A percentile compares a stretch with the other conserved stretches of the same genome.
phyloP scores from a whole-genome alignment of 2,888 invertebrate genomes.

The Tridacna crocea region DNA sequence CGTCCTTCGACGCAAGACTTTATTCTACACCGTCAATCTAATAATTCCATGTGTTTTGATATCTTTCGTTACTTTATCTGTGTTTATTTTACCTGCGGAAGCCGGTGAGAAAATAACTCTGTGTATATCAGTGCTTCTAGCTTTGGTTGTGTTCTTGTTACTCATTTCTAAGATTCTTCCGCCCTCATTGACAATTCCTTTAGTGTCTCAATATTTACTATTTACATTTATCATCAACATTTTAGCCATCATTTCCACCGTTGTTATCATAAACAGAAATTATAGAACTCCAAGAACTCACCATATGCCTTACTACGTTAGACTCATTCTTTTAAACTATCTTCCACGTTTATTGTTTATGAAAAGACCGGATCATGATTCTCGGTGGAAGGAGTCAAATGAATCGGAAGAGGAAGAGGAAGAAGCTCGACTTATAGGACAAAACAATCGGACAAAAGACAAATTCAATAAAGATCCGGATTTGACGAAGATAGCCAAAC shows the following conservation, averaged over 20 bases:
- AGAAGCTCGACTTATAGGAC: constrained; percentile 1
- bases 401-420: constrained; percentile 12
- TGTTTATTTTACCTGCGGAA: constrained; percentile 99
- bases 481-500: constrained; percentile 14
- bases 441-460: constrained; percentile 89
- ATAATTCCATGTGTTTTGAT: constrained; percentile 99
- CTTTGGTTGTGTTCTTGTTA: constrained; percentile 99
- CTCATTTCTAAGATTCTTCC: constrained; percentile 99
- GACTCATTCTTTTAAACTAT: constrained; percentile 96
- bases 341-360: constrained; percentile 96
- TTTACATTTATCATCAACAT: constrained; percentile 99
- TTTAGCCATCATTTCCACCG: constrained; percentile 98
- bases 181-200: constrained; percentile 97
- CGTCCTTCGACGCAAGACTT: constrained; percentile 96
- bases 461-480: constrained; percentile 8
- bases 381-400: constrained; percentile 69
- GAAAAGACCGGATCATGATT: constrained; percentile 91
- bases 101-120: constrained; percentile 94
- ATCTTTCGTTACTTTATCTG: constrained; percentile 98
- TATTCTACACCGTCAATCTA: constrained; percentile 99
- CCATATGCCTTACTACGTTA: constrained; percentile 98
- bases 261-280: constrained; percentile 99
- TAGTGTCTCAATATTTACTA: constrained; percentile 98
- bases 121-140: constrained; percentile 98
- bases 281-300: constrained; percentile 97